Evolutionary conservation across 2,113 vertebrate species (phyloP).

Genomic region (Alligator sinensis): DNA sequence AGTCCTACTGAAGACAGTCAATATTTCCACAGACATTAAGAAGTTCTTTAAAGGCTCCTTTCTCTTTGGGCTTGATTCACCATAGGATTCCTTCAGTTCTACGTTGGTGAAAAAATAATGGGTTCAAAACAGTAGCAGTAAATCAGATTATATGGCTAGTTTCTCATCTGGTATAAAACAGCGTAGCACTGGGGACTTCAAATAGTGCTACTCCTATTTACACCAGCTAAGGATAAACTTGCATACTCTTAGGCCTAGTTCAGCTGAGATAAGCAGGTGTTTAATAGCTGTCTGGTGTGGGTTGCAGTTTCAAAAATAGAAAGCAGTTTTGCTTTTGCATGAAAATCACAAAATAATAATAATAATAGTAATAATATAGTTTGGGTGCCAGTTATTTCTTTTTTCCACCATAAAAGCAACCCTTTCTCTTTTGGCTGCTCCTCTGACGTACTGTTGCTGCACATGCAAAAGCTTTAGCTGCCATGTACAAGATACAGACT

Average conservation of each 20-base stretch:
- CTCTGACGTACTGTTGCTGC: conserved; percentile 52
- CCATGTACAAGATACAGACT: background rate
- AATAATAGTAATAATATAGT: background rate
- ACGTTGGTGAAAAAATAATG: conserved; percentile 30
- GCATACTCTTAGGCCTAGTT: background rate
- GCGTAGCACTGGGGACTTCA: background rate
- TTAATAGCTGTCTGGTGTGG: conserved; percentile 21
- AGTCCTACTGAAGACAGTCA: background rate
- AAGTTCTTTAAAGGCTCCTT: conserved; percentile 56
- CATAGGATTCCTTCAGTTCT: conserved; percentile 51
- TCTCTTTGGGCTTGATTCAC: conserved; percentile 40
- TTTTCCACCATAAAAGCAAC: background rate
- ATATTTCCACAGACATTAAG: conserved; percentile 21
- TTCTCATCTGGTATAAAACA: conserved; percentile 48
- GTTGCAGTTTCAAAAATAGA: conserved; percentile 31
- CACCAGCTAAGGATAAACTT: background rate
- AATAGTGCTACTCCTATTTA: background rate
- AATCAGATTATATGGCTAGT: conserved; percentile 30
- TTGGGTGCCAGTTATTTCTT: conserved; percentile 14
- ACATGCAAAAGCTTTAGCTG: background rate
- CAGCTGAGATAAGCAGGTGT: background rate
- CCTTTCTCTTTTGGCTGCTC: conserved; percentile 20
- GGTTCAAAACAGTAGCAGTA: conserved; percentile 51
- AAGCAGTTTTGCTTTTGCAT: background rate
- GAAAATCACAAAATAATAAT: background rate